These are phyloP conservation scores for Crotalus viridis DNA, from an alignment of 2,113 vertebrate species.

Conservation along the genomic window DNA sequence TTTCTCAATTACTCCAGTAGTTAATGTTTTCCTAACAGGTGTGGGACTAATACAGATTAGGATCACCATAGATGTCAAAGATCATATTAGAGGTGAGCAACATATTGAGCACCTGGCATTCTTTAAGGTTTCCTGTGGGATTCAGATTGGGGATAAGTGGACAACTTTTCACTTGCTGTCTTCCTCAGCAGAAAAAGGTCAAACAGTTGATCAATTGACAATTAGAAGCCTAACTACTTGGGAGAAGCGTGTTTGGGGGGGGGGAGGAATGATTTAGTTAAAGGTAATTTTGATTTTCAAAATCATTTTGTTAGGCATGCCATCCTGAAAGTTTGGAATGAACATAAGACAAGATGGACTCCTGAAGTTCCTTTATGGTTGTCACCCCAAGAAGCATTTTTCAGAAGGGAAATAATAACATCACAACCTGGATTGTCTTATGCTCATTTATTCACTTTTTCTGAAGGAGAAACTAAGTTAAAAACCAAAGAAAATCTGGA, in stretches of 20 bases:
- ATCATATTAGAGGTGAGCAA: neutral
- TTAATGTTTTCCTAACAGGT: neutral
- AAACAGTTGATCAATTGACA: neutral
- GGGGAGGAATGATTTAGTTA: neutral
- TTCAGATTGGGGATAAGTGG: neutral
- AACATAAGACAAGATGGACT: neutral
- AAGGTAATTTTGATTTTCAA: neutral
- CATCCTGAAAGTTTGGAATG: neutral
- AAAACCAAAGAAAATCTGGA: too few relatives aligned
- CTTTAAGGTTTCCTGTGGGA: neutral
- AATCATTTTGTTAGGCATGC: neutral
- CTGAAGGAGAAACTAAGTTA: too few relatives aligned
- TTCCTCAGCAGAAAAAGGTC: neutral
- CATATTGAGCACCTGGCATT: neutral
- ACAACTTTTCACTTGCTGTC: neutral
- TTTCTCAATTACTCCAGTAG: neutral
- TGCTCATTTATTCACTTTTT: too few relatives aligned
- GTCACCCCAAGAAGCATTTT: neutral
- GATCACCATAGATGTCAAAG: neutral
- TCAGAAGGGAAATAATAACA: neutral
- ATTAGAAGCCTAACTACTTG: neutral
- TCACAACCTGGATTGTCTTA: too few relatives aligned
- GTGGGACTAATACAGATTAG: neutral
- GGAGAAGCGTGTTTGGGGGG: neutral
- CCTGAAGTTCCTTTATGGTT: neutral